phyloP scores from a whole-genome alignment of 2,113 vertebrate genomes.

The Menura novaehollandiae region DNA sequence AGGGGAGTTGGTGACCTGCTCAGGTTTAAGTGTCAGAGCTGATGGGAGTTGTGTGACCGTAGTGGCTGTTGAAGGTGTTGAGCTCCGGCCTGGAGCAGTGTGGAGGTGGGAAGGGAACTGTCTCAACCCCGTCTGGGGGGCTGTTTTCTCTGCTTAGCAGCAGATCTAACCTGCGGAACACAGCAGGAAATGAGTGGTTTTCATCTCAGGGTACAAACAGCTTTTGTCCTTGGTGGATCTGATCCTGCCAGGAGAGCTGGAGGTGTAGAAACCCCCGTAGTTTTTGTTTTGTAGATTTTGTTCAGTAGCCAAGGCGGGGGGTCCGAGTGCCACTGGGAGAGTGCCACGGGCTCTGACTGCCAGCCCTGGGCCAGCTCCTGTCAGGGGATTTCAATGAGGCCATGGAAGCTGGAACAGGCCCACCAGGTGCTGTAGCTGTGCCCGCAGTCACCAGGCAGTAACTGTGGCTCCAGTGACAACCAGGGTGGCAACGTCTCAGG shows the following conservation, averaged over 20 bases:
- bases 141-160: background rate
- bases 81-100: background rate
- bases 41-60: rapidly evolving
- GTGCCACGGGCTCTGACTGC: background rate
- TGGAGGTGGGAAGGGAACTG: background rate
- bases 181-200: background rate
- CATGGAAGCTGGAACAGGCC: background rate
- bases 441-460: background rate
- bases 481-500: background rate
- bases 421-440: background rate
- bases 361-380: background rate
- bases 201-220: background rate
- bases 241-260: background rate
- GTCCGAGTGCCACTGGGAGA: background rate
- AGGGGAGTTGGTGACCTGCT: too few relatives aligned
- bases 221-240: background rate
- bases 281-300: too few relatives aligned
- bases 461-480: rapidly evolving
- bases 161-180: background rate
- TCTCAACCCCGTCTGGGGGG: background rate
- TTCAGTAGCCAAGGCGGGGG: background rate
- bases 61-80: background rate
- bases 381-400: background rate
- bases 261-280: background rate
- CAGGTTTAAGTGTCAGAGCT: background rate